These are phyloP conservation scores for Synergus laeviventris DNA, from an alignment of 2,888 invertebrate genomes.

Conservation along the genomic window DNA sequence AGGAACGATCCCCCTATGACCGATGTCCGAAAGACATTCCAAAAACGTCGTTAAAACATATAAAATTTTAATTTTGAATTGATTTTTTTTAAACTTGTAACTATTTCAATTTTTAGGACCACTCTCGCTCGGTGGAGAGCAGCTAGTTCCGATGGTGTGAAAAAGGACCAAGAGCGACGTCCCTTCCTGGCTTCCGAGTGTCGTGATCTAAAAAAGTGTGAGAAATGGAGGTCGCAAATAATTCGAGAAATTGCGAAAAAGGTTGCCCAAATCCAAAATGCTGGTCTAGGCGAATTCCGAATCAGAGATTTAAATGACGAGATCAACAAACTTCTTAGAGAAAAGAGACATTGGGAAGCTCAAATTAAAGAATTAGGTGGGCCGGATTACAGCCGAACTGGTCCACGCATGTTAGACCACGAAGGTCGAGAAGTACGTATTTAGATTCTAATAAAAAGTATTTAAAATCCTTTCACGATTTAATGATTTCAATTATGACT, in stretches of 20 bases:
- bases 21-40: too few species aligned
- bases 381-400: conserved; percentile 93
- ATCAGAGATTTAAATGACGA: conserved; percentile 99
- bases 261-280: conserved; percentile 99
- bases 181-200: conserved; percentile 98
- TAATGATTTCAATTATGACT: too few species aligned
- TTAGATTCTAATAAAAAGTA: not conserved
- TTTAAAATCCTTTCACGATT: too few species aligned
- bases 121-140: conserved; percentile 98
- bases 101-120: conserved; percentile 82
- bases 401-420: conserved; percentile 95
- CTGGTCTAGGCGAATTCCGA: conserved; percentile 99
- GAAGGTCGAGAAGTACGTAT: conserved; percentile 87
- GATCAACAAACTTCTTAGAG: conserved; percentile 97
- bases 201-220: conserved; percentile 92
- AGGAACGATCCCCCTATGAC: too few species aligned
- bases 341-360: conserved; percentile 98
- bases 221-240: conserved; percentile 97
- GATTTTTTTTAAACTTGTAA: conserved; percentile 12
- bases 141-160: conserved; percentile 91
- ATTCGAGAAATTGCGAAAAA: conserved; percentile 98
- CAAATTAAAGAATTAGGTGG: conserved; percentile 97
- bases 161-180: conserved; percentile 87
- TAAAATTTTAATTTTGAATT: not conserved
- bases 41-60: too few species aligned